Conservation (phyloP, 2,797 vertebrate species). For the Melanotaenia pygmaea region DNA sequence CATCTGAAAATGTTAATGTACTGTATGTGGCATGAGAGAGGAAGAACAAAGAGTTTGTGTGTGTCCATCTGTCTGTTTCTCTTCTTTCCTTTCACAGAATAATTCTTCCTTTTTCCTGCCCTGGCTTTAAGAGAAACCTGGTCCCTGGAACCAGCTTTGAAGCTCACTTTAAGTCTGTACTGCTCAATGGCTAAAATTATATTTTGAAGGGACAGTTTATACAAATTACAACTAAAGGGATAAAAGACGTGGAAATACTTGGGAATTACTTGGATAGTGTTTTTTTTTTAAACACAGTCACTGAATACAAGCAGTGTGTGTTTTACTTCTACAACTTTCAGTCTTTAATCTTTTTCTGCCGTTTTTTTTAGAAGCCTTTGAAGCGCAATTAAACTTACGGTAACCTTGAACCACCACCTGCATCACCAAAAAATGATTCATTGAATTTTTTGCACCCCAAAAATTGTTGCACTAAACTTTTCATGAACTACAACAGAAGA, state of each 20-base stretch:
- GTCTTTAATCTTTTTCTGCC: constrained; percentile 11
- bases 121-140: constrained; percentile 75
- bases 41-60: constrained; percentile 38
- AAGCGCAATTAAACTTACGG: constrained; percentile 55
- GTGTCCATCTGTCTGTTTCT: constrained; percentile 44
- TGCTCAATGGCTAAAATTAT: constrained; percentile 85
- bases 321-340: constrained; percentile 23
- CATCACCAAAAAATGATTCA: constrained; percentile 37
- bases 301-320: constrained; percentile 24
- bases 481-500: constrained; percentile 12
- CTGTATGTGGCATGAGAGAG: constrained; percentile 25
- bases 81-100: constrained; percentile 68
- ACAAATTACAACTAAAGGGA: constrained; percentile 71
- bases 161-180: constrained; percentile 56
- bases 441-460: neutral
- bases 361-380: constrained; percentile 30
- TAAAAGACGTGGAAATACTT: constrained; percentile 76
- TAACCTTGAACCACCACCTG: constrained; percentile 49
- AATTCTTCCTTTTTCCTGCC: constrained; percentile 63
- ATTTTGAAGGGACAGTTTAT: constrained; percentile 74
- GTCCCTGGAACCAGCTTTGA: constrained; percentile 74
- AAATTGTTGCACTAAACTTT: constrained; percentile 14
- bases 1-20: neutral
- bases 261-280: constrained; percentile 19
- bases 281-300: constrained; percentile 35